phyloP scores from a whole-genome alignment of 2,888 invertebrate genomes.

The Aphidoletes aphidimyza region DNA sequence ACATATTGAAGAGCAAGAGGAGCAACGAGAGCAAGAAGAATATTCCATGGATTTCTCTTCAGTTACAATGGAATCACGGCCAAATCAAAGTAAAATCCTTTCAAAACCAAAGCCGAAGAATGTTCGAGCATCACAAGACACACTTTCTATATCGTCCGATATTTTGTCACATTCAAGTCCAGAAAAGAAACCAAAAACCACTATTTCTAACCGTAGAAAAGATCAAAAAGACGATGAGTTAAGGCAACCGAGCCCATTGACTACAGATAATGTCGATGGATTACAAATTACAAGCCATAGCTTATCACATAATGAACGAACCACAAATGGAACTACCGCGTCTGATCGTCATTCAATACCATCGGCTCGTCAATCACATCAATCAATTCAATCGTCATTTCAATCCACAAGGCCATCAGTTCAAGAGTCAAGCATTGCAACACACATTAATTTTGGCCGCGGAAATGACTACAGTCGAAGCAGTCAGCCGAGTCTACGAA shows the following conservation, averaged over 20 bases:
- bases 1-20: too few relatives aligned
- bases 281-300: slow-evolving; percentile 1
- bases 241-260: slow-evolving; percentile 60
- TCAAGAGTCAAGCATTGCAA: background rate
- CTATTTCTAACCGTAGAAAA: background rate
- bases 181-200: slow-evolving; percentile 5
- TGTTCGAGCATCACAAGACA: background rate
- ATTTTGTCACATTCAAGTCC: slow-evolving; percentile 55
- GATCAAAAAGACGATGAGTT: background rate
- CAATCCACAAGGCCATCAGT: too few relatives aligned
- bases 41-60: background rate
- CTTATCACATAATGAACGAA: background rate
- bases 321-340: background rate
- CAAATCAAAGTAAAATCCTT: background rate
- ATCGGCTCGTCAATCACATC: too few relatives aligned
- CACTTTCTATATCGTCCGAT: slow-evolving; percentile 54
- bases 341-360: background rate
- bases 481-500: background rate
- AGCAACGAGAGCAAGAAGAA: background rate
- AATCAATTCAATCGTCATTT: too few relatives aligned
- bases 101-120: slow-evolving; percentile 8
- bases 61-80: background rate
- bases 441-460: slow-evolving; percentile 22
- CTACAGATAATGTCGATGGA: slow-evolving; percentile 59
- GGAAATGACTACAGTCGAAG: background rate